phyloP scores from a whole-genome alignment of 2,797 vertebrate genomes.

The Phrynocephalus vlangalii region DNA sequence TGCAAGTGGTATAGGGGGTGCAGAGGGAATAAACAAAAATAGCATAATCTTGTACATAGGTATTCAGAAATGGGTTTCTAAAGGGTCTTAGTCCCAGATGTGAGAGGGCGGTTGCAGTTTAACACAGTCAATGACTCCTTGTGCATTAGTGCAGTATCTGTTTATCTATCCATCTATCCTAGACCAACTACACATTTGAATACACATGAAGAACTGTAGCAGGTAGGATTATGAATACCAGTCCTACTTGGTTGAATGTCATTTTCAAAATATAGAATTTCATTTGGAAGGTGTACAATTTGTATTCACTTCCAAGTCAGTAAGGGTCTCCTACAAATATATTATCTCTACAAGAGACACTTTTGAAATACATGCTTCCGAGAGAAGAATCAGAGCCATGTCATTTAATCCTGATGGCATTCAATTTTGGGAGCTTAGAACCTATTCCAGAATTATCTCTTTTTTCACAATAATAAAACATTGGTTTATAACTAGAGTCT shows the following conservation, averaged over 20 bases:
- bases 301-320: background rate
- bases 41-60: background rate
- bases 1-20: background rate
- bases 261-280: background rate
- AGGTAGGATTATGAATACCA: background rate
- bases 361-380: background rate
- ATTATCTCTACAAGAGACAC: background rate
- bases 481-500: too few species aligned
- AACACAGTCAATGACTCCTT: background rate
- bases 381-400: background rate
- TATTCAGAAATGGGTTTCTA: background rate
- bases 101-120: background rate
- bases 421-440: background rate
- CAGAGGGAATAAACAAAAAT: slow-evolving; percentile 13
- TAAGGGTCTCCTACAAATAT: background rate
- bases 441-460: background rate
- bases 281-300: background rate
- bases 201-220: background rate
- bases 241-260: background rate
- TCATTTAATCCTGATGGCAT: background rate
- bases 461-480: background rate
- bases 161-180: too few species aligned
- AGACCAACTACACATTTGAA: background rate
- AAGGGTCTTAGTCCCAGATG: background rate
- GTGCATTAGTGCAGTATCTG: too few species aligned